These are phyloP conservation scores for Drosophila ananassae DNA, from an alignment of 1,140 invertebrate species.

Conservation along the genomic window DNA sequence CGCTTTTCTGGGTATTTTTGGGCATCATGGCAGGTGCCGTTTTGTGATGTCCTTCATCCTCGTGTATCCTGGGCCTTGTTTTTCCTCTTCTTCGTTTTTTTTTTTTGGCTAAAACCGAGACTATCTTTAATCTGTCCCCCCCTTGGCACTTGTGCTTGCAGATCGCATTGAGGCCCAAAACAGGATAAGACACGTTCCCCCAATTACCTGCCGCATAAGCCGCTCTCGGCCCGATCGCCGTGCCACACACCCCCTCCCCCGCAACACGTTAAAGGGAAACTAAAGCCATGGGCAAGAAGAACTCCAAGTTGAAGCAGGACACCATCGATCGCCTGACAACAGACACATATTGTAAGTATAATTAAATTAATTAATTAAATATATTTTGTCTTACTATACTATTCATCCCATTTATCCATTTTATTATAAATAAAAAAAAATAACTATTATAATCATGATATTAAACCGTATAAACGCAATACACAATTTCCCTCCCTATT, in stretches of 20 bases:
- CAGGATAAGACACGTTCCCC: conserved; percentile 69
- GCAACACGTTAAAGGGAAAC: not conserved
- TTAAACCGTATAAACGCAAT: too few species aligned
- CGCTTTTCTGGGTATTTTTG: conserved; percentile 1
- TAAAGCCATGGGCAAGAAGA: conserved; percentile 92
- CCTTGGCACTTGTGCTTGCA: conserved; percentile 55
- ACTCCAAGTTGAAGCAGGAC: conserved; percentile 96
- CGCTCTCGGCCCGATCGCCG: conserved; percentile 7
- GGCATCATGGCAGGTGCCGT: conserved; percentile 43
- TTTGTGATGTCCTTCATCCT: conserved; percentile 1
- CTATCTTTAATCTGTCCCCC: conserved; percentile 60
- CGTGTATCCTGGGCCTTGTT: conserved; percentile 8
- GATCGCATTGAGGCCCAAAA: conserved; percentile 47
- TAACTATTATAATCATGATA: too few species aligned
- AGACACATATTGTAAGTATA: conserved; percentile 95
- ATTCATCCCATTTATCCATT: too few species aligned
- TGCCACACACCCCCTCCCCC: not conserved
- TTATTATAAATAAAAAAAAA: too few species aligned
- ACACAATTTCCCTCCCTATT: too few species aligned
- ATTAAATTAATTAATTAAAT: too few species aligned
- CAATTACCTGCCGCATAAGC: conserved; percentile 58
- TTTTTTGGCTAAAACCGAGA: not conserved
- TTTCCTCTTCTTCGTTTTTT: too few species aligned
- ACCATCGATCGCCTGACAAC: conserved; percentile 94
- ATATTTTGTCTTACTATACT: too few species aligned